Evolutionary conservation across 2,888 invertebrate species (phyloP).

Genomic region (Rambutsinella grinnellia): DNA sequence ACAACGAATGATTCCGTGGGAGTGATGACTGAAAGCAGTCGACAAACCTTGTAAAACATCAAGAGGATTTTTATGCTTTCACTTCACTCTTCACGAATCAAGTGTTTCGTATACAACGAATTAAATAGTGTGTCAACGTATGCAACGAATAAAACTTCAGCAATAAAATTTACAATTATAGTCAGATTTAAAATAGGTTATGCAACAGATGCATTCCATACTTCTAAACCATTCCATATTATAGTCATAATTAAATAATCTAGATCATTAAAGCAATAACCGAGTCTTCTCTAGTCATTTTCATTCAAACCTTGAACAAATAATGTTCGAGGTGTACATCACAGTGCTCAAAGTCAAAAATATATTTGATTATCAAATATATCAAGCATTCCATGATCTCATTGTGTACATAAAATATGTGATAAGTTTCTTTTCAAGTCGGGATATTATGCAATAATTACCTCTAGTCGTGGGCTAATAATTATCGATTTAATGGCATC

Average conservation of each 20-base stretch:
- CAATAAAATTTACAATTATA: not conserved
- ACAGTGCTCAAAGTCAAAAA: slow-evolving; percentile 16
- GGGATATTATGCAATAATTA: slow-evolving; percentile 21
- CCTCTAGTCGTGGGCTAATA: slow-evolving; percentile 5
- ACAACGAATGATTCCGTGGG: slow-evolving; percentile 39
- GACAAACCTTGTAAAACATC: no score
- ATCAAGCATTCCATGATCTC: no score
- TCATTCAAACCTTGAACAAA: slow-evolving; percentile 16
- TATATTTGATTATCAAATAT: slow-evolving; percentile 45
- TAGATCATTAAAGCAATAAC: not conserved
- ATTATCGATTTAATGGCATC: not conserved
- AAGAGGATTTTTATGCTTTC: no score
- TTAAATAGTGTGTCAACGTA: slow-evolving; percentile 19
- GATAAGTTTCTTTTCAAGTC: slow-evolving; percentile 35
- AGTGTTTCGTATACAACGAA: slow-evolving; percentile 59
- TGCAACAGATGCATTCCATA: slow-evolving; percentile 33
- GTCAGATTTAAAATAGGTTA: slow-evolving; percentile 5
- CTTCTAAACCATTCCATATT: slow-evolving; percentile 38
- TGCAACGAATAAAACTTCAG: not conserved
- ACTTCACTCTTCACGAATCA: no score
- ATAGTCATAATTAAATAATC: slow-evolving; percentile 1
- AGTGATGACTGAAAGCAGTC: slow-evolving; percentile 13
- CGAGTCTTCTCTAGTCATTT: slow-evolving; percentile 47
- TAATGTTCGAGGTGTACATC: not conserved
- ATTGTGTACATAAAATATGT: no score